Conservation (phyloP, 2,888 invertebrate genomes). For the Sinotaia quadrata region DNA sequence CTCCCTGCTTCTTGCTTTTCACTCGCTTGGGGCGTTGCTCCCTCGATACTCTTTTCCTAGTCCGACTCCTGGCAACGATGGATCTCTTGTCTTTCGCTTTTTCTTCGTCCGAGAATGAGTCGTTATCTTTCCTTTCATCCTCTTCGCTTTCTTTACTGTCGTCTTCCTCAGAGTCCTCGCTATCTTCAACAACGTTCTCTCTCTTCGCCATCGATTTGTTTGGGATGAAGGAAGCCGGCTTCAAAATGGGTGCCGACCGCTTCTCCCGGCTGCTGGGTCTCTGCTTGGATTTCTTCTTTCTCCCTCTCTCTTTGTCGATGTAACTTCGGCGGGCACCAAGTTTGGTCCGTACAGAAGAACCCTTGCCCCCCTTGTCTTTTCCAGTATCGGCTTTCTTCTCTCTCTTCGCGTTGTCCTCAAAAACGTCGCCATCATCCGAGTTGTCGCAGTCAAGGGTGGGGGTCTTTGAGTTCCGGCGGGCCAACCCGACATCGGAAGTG, state of each 20-base stretch:
- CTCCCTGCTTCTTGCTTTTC: slow-evolving; percentile 20
- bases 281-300: background rate
- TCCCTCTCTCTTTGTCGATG: background rate
- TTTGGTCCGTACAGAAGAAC: background rate
- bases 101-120: slow-evolving; percentile 16
- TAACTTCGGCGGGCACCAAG: background rate
- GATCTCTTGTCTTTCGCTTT: slow-evolving; percentile 25
- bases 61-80: background rate
- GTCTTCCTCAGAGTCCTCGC: slow-evolving; percentile 5
- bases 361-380: slow-evolving; percentile 15
- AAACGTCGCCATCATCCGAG: slow-evolving; percentile 24
- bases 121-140: slow-evolving; percentile 14
- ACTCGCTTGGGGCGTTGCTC: background rate
- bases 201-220: slow-evolving; percentile 17
- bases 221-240: slow-evolving; percentile 6
- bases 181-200: background rate
- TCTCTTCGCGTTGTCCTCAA: slow-evolving; percentile 5
- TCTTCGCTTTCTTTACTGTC: slow-evolving; percentile 29
- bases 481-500: slow-evolving; percentile 6
- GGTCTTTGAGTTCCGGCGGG: background rate
- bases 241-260: background rate
- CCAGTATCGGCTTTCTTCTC: slow-evolving; percentile 9
- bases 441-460: slow-evolving; percentile 8
- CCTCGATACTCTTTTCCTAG: slow-evolving; percentile 21
- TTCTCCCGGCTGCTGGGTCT: background rate